Evolutionary conservation across 2,113 vertebrate species (phyloP).

Genomic region (Aegithalos caudatus): DNA sequence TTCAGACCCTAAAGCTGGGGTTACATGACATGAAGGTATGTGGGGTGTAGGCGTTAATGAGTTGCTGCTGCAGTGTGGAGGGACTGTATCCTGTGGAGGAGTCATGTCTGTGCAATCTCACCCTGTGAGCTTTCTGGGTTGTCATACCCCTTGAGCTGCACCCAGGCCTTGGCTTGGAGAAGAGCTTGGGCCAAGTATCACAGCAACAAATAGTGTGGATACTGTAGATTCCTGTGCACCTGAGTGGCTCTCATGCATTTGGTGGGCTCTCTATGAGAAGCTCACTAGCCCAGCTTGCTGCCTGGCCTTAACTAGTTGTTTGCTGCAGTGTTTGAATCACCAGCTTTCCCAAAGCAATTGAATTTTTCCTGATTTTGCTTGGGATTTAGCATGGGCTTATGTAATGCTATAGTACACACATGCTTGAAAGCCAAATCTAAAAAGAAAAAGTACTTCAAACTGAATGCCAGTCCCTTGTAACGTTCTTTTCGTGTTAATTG

Average conservation of each 20-base stretch:
- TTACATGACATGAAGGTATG: not conserved
- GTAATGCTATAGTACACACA: not conserved
- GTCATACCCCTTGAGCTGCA: not conserved
- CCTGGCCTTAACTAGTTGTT: not conserved
- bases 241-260: not conserved
- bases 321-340: not conserved
- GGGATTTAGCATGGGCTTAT: not conserved
- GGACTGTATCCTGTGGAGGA: not conserved
- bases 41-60: fast-evolving
- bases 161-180: not conserved
- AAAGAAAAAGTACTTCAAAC: not conserved
- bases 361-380: not conserved
- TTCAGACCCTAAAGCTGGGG: not conserved
- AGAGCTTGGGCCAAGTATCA: not conserved
- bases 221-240: not conserved
- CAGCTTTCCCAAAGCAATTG: not conserved
- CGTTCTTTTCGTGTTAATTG: not conserved
- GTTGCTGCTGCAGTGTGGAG: not conserved
- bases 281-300: not conserved
- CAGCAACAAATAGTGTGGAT: not conserved
- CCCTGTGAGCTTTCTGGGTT: not conserved
- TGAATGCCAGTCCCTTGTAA: not conserved
- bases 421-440: not conserved
- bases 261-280: not conserved
- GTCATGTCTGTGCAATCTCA: not conserved